phyloP scores from a whole-genome alignment of 2,797 vertebrate species.

The Phalloptychus januarius region DNA sequence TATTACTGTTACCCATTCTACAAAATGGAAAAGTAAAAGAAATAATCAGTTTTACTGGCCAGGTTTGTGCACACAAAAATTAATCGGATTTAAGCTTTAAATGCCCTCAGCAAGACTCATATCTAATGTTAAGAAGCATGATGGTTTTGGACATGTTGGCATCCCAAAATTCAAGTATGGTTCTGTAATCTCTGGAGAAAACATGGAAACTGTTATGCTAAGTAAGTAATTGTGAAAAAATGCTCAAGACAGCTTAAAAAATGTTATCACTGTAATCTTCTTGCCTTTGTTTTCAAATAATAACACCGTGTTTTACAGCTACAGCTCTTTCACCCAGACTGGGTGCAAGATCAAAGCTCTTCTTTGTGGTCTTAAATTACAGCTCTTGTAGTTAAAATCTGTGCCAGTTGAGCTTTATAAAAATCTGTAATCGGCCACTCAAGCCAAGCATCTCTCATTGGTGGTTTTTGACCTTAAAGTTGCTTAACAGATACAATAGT shows the following conservation, averaged over 20 bases:
- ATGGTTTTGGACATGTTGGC: not conserved
- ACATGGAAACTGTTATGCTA: not conserved
- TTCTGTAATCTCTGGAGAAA: not conserved
- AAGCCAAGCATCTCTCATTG: not conserved
- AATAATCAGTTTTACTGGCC: not conserved
- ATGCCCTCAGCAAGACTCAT: not conserved
- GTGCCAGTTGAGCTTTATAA: not conserved
- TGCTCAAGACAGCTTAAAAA: not conserved
- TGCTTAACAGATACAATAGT: not conserved
- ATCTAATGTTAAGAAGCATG: not conserved
- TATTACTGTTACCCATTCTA: not conserved
- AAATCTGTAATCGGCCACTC: not conserved
- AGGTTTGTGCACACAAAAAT: not conserved
- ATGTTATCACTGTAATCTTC: not conserved
- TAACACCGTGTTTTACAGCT: not conserved
- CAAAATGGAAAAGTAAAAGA: not conserved
- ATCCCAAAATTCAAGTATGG: not conserved
- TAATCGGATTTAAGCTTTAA: not conserved
- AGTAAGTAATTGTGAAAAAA: not conserved
- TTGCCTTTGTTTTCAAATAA: not conserved
- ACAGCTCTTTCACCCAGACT: not conserved
- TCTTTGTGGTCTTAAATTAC: not conserved
- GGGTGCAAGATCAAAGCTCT: not conserved
- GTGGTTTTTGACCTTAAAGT: not conserved
- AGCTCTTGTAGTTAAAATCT: not conserved